Conservation (phyloP, 2,797 vertebrate genomes). For the Mareca strepera region DNA sequence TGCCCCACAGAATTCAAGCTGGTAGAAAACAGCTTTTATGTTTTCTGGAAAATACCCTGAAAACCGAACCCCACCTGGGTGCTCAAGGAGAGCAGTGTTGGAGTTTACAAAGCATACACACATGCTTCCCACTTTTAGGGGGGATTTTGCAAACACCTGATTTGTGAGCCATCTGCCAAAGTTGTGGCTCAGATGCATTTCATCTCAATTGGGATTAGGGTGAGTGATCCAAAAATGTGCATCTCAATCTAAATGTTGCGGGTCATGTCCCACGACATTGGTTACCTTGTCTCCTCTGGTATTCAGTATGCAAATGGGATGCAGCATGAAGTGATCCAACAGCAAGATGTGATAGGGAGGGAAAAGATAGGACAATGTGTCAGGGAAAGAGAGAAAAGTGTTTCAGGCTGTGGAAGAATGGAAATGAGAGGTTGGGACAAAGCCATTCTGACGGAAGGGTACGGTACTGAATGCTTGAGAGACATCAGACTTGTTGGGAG, state of each 20-base stretch:
- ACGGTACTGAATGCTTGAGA: not conserved
- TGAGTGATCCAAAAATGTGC: slow-evolving; percentile 68
- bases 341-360: slow-evolving; percentile 12
- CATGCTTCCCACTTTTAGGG: slow-evolving; percentile 32
- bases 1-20: not conserved
- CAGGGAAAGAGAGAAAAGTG: not conserved
- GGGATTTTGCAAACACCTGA: slow-evolving; percentile 59
- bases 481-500: not conserved
- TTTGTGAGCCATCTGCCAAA: slow-evolving; percentile 74
- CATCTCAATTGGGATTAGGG: slow-evolving; percentile 69
- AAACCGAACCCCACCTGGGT: not conserved
- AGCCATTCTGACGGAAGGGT: not conserved
- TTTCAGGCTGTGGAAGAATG: not conserved
- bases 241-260: slow-evolving; percentile 59
- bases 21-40: not conserved
- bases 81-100: not conserved
- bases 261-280: slow-evolving; percentile 69
- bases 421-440: not conserved
- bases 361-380: slow-evolving; percentile 1
- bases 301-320: slow-evolving; percentile 72
- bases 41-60: slow-evolving; percentile 9
- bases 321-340: slow-evolving; percentile 48
- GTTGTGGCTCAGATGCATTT: slow-evolving; percentile 62
- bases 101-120: slow-evolving; percentile 42
- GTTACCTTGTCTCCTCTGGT: slow-evolving; percentile 49